Percentiles rank a stretch among this genome's conserved stretches.
phyloP scores from a whole-genome alignment of 1,140 invertebrate species.

The Calliphora vicina region DNA sequence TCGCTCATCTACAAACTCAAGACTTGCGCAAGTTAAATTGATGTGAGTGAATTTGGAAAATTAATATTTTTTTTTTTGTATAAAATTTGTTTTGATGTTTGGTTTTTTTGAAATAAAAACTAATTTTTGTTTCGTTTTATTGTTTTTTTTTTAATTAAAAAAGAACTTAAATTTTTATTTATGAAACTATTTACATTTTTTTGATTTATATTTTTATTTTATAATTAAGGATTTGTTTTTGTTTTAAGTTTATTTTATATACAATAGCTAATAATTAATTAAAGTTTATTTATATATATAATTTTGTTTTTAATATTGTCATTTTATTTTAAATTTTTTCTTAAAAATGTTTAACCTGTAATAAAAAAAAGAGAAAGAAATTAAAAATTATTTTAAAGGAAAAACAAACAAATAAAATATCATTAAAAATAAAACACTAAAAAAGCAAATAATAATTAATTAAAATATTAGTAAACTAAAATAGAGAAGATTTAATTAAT shows the following conservation, averaged over 20 bases:
- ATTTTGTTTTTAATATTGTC: constrained; percentile 41
- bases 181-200: not conserved
- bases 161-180: not conserved
- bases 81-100: too few species aligned
- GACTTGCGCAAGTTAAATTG: too few species aligned
- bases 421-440: too few species aligned
- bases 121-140: constrained; percentile 38
- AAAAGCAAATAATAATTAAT: not conserved
- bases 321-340: constrained; percentile 29
- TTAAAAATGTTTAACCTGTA: constrained; percentile 19
- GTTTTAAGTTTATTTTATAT: not conserved
- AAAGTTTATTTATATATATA: not conserved
- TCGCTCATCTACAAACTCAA: too few species aligned
- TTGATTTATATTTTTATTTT: constrained; percentile 12
- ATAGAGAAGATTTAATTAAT: too few species aligned
- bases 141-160: not conserved
- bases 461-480: not conserved
- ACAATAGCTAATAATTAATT: not conserved
- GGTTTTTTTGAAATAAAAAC: constrained; percentile 27
- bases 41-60: too few species aligned
- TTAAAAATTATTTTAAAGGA: not conserved
- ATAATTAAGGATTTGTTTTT: constrained; percentile 23
- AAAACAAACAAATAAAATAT: not conserved
- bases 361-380: not conserved
- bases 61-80: too few species aligned